Evolutionary conservation across 2,888 invertebrate species (phyloP).

Genomic region (Frankliniella intonsa): DNA sequence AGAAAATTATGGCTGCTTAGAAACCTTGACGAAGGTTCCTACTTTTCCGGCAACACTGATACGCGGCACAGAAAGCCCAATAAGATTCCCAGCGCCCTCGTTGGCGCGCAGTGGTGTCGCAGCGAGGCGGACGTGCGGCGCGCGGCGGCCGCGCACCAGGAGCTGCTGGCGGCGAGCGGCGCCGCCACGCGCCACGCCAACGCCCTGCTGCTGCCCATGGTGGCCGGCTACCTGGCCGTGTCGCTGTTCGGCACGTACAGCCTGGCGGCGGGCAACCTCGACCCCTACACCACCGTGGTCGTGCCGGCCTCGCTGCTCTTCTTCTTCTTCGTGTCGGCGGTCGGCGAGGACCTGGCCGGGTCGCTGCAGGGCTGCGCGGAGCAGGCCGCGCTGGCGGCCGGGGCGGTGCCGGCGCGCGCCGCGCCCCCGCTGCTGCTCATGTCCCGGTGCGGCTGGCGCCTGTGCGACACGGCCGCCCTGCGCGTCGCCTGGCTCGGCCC

Average conservation of each 20-base stretch:
- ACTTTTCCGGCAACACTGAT: too few species aligned
- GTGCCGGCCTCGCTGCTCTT: constrained; percentile 18
- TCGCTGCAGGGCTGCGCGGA: not conserved
- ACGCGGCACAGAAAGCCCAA: too few species aligned
- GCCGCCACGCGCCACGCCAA: too few species aligned
- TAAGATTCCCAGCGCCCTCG: too few species aligned
- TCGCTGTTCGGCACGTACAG: constrained; percentile 13
- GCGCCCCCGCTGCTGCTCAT: not conserved
- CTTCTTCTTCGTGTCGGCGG: not conserved
- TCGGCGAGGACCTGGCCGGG: not conserved
- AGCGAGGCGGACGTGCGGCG: too few species aligned
- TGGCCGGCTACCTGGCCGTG: too few species aligned
- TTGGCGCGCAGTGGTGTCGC: too few species aligned
- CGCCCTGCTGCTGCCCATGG: too few species aligned
- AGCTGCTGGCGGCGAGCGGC: too few species aligned
- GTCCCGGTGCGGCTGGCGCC: not conserved
- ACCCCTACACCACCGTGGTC: not conserved
- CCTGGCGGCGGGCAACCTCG: not conserved
- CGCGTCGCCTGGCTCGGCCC: not conserved
- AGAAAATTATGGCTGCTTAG: too few species aligned
- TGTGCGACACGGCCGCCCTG: not conserved
- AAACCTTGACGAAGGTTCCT: too few species aligned
- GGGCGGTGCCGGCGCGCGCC: not conserved
- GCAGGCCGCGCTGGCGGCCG: not conserved
- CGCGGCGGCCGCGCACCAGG: too few species aligned